Percentiles rank a stretch among this genome's conserved stretches.
These are phyloP conservation scores for Echiichthys vipera DNA, from an alignment of 2,797 vertebrate species.

Conservation along the genomic window DNA sequence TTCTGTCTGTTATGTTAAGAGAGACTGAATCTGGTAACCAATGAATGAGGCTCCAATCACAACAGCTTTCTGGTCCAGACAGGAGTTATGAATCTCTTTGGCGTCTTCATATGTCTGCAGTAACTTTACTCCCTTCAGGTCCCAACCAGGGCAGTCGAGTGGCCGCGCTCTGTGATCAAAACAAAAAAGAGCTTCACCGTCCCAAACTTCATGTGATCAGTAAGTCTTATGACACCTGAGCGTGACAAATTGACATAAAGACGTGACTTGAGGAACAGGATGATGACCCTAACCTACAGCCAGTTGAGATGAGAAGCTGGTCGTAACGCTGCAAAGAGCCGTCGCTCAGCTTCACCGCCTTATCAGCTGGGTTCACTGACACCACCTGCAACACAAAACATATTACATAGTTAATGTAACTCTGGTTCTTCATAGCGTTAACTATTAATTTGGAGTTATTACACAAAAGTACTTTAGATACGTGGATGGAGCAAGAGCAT, in stretches of 20 bases:
- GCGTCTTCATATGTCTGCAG: slow-evolving; percentile 87
- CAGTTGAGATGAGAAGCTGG: slow-evolving; percentile 90
- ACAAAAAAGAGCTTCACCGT: background rate
- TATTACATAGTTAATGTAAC: background rate
- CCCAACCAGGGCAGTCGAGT: slow-evolving; percentile 84
- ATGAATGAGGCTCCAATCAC: slow-evolving; percentile 90
- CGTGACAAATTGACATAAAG: background rate
- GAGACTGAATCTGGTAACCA: slow-evolving; percentile 73
- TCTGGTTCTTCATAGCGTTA: too few relatives aligned
- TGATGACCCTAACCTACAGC: slow-evolving; percentile 81
- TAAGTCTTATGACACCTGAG: background rate
- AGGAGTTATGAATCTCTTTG: slow-evolving; percentile 80
- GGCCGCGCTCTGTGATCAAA: slow-evolving; percentile 77
- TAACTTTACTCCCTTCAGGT: slow-evolving; percentile 83
- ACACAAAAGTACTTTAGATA: too few relatives aligned
- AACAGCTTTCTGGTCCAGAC: slow-evolving; percentile 78
- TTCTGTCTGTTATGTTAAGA: background rate
- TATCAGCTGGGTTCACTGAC: slow-evolving; percentile 79
- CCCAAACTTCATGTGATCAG: background rate
- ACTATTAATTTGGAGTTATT: too few relatives aligned
- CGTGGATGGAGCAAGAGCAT: too few relatives aligned
- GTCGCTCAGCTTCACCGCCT: slow-evolving; percentile 80
- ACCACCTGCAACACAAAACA: slow-evolving; percentile 78
- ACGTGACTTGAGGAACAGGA: background rate
- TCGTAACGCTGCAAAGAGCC: slow-evolving; percentile 84